Conservation (phyloP, 1,140 invertebrate species). For the Drosophila erecta region DNA sequence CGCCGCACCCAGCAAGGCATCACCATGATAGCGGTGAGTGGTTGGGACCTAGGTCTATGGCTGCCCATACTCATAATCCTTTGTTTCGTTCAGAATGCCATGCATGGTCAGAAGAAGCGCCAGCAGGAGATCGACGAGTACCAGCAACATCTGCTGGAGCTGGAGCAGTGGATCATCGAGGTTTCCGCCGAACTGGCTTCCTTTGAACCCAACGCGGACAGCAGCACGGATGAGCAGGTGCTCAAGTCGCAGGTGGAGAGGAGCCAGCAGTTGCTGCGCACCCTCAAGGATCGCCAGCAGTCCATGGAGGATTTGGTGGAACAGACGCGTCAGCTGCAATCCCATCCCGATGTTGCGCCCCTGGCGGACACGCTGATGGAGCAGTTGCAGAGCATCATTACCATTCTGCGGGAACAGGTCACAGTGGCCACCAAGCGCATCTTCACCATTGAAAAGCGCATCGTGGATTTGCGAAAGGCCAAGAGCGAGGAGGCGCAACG, state of each 20-base stretch:
- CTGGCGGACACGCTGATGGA: slow-evolving; percentile 74
- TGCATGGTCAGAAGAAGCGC: slow-evolving; percentile 86
- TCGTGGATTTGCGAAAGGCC: slow-evolving; percentile 72
- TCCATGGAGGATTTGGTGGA: slow-evolving; percentile 76
- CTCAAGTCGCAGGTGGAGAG: slow-evolving; percentile 72
- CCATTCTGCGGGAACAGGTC: slow-evolving; percentile 73
- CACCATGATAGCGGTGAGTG: slow-evolving; percentile 80
- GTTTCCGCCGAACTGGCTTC: slow-evolving; percentile 71
- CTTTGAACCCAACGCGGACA: slow-evolving; percentile 68
- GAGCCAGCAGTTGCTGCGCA: slow-evolving; percentile 72
- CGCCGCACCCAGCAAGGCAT: slow-evolving; percentile 81
- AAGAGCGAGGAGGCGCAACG: slow-evolving; percentile 69
- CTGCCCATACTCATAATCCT: neutral
- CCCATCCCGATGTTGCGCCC: slow-evolving; percentile 78
- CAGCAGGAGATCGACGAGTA: slow-evolving; percentile 87
- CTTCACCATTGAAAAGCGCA: slow-evolving; percentile 79
- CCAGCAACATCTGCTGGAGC: slow-evolving; percentile 87
- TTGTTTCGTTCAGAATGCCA: slow-evolving; percentile 84
- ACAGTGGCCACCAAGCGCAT: slow-evolving; percentile 78
- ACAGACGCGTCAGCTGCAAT: slow-evolving; percentile 71
- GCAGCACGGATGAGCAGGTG: slow-evolving; percentile 69
- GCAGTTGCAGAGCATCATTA: slow-evolving; percentile 75
- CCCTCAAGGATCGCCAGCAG: slow-evolving; percentile 77
- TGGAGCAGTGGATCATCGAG: slow-evolving; percentile 87
- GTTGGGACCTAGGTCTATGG: neutral